Base-by-base conservation (phyloP, 2,888 invertebrate species). In the Maniola hyperantus region DNA sequence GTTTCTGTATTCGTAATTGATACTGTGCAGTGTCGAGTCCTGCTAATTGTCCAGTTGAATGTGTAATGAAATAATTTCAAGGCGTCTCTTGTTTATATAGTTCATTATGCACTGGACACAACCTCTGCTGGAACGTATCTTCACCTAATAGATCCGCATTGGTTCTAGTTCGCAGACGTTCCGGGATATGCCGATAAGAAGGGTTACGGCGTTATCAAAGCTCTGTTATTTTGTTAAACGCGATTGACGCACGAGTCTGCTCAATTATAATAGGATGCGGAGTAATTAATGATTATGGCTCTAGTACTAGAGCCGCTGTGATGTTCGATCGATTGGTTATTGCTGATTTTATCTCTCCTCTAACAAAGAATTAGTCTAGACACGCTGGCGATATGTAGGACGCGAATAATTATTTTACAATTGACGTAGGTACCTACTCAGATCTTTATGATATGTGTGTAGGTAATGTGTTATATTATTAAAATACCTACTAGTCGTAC, bases 241-340 rank as follows among this genome's bases (percentile, higher is more conserved):
- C 85, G 76, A 89, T 87, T 92, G 91, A 92, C 91, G 91, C 91
- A 91, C 91, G 86, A 82, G 87, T 85, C 88, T 85, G 79, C 82
- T 73, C 83, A 79, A 81, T 83, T 83, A 81, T 81, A 72, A 65
- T 61, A 54, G 58, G 61, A n/a, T 46, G 46, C n/a, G 67, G 26
- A 26, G 26, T 26, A 26, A 71, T 65, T 60, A 69, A 68, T n/a
- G n/a, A n/a, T 48, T 64, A 50, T 67, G 55, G n/a, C n/a, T n/a
- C n/a, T 46, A 46, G 46, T 60, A 61, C 66, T 59, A 42, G 39
- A 55, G 57, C 60, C 51, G 57, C 50, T 36, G 36, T 11, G 55
- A 26, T 34, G n/a, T 18, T 18, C 36, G 36, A 50, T 39, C 44
- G 33, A 53, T 53, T 53, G 50, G 39, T 62, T 53, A 33, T 55